Conservation (phyloP, 2,888 invertebrate species). For the Villa cingulata region DNA sequence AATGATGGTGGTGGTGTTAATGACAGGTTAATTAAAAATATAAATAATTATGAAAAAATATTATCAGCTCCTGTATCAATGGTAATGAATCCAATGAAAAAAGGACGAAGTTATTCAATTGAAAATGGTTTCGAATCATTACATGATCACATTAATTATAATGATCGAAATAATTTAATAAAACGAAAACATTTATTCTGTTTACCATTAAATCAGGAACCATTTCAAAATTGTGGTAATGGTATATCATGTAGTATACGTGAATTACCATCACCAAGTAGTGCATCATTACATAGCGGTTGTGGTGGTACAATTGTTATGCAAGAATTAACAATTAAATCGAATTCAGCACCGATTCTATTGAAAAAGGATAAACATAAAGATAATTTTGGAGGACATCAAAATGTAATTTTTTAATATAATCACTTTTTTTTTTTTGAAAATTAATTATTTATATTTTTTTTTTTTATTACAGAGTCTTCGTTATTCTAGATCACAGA, state of each 20-base stretch:
- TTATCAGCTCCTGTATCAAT: slow-evolving; percentile 14
- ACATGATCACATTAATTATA: too few relatives aligned
- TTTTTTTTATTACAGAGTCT: slow-evolving; percentile 25
- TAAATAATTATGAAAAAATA: not conserved
- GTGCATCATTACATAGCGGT: slow-evolving; percentile 34
- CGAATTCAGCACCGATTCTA: slow-evolving; percentile 34
- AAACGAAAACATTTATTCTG: slow-evolving; percentile 28
- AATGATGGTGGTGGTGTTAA: too few relatives aligned
- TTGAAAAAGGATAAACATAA: slow-evolving; percentile 30
- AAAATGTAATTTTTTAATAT: slow-evolving; percentile 24
- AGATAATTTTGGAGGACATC: slow-evolving; percentile 31
- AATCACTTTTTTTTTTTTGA: slow-evolving; percentile 11
- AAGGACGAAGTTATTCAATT: slow-evolving; percentile 30
- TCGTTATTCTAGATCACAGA: slow-evolving; percentile 36
- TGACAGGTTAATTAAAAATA: too few relatives aligned
- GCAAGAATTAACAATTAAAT: slow-evolving; percentile 34
- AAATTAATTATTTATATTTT: slow-evolving; percentile 6
- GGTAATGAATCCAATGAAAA: slow-evolving; percentile 20
- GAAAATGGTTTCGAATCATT: slow-evolving; percentile 22
- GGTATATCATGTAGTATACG: slow-evolving; percentile 25
- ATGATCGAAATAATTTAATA: not conserved
- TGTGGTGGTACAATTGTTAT: slow-evolving; percentile 27
- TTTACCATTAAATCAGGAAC: slow-evolving; percentile 31
- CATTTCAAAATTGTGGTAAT: slow-evolving; percentile 23
- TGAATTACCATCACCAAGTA: slow-evolving; percentile 35